These are phyloP conservation scores for Patella caerulea DNA, from an alignment of 2,888 invertebrate species.

Conservation along the genomic window DNA sequence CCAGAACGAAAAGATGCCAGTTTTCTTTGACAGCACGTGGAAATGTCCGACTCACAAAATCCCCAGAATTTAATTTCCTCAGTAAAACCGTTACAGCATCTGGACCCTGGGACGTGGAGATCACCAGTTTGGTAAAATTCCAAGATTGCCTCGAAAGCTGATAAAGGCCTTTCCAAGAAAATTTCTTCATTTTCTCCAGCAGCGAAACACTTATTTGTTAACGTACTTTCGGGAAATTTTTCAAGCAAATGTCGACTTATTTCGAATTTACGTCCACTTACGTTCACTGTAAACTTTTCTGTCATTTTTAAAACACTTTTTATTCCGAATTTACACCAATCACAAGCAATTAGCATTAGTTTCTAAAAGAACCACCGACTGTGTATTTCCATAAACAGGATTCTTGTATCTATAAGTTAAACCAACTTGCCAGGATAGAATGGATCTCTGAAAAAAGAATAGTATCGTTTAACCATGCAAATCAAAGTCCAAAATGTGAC, in stretches of 20 bases:
- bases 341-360: too few species aligned
- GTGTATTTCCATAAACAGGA: too few species aligned
- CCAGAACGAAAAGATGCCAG: not conserved
- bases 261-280: constrained; percentile 15
- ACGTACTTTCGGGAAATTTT: constrained; percentile 4
- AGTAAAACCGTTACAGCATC: not conserved
- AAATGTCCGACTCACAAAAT: not conserved
- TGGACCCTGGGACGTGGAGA: constrained; percentile 13
- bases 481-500: too few species aligned
- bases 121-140: constrained; percentile 16
- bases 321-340: too few species aligned
- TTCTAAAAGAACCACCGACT: too few species aligned
- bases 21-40: not conserved
- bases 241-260: constrained; percentile 3
- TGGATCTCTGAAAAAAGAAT: too few species aligned
- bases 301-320: not conserved
- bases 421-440: too few species aligned
- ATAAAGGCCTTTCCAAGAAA: constrained; percentile 8
- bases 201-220: not conserved
- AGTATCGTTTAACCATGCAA: too few species aligned
- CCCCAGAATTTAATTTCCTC: not conserved
- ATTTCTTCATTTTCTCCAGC: not conserved
- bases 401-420: too few species aligned
- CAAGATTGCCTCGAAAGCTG: constrained; percentile 11
- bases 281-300: not conserved